phyloP scores from a whole-genome alignment of 2,888 invertebrate species.

The Spodoptera exigua region DNA sequence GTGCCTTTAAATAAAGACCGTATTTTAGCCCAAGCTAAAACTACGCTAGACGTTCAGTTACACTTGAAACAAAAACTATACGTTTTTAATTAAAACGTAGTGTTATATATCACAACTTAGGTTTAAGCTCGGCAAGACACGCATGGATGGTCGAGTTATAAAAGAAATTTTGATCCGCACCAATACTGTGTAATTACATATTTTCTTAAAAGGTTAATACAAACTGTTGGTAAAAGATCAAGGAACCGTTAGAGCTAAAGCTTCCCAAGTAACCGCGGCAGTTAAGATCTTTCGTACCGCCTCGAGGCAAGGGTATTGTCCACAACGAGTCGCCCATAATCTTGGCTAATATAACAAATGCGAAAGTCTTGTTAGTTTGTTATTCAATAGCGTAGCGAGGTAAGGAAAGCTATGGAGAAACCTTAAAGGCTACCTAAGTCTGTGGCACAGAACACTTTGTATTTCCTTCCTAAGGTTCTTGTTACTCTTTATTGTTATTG shows the following conservation, averaged over 20 bases:
- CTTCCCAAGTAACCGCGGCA: constrained; percentile 31
- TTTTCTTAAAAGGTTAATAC: constrained; percentile 48
- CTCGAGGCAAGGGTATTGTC: constrained; percentile 42
- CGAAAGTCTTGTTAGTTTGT: constrained; percentile 55
- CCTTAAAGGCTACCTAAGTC: constrained; percentile 43
- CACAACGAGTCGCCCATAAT: constrained; percentile 48
- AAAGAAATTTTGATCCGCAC: constrained; percentile 37
- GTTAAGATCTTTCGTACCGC: constrained; percentile 40
- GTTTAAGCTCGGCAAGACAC: constrained; percentile 1
- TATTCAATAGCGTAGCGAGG: constrained; percentile 39
- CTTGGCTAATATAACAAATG: constrained; percentile 54
- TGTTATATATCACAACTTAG: constrained; percentile 20
- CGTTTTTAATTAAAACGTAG: constrained; percentile 23
- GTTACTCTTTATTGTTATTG: constrained; percentile 21
- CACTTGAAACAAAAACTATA: constrained; percentile 18
- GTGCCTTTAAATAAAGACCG: constrained; percentile 1
- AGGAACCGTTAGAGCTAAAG: constrained; percentile 48
- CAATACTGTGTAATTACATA: constrained; percentile 52
- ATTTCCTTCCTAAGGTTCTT: constrained; percentile 19
- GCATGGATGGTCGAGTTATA: constrained; percentile 34
- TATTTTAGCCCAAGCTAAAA: constrained; percentile 7
- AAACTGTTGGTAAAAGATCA: constrained; percentile 49
- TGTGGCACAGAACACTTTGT: constrained; percentile 28
- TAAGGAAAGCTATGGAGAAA: constrained; percentile 32
- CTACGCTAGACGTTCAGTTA: constrained; percentile 13